These are phyloP conservation scores for Rotaria socialis DNA, from an alignment of 2,888 invertebrate species.

Conservation along the genomic window DNA sequence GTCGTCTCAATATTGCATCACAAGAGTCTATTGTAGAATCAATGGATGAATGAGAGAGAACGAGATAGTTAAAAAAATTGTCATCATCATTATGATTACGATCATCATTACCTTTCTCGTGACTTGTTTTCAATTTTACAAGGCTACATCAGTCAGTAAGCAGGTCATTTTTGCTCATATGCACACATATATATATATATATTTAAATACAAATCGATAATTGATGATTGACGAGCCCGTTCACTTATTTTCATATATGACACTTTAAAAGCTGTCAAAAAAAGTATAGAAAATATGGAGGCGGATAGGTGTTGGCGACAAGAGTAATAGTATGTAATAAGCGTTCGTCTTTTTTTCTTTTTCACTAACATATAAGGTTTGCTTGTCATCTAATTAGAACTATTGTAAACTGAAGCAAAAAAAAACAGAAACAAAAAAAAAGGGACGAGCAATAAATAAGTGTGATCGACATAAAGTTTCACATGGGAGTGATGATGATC, in stretches of 20 bases:
- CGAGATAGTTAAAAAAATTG: not conserved
- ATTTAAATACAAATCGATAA: not conserved
- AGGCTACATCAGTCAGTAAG: constrained; percentile 5
- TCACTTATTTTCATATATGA: not conserved
- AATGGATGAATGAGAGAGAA: not conserved
- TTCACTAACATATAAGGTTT: not conserved
- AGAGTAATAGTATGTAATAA: constrained; percentile 23
- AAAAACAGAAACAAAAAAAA: not conserved
- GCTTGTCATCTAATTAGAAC: not conserved
- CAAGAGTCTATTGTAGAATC: not conserved
- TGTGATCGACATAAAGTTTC: not conserved
- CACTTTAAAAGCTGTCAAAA: constrained; percentile 1
- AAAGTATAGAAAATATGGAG: not conserved
- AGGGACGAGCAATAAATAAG: not conserved
- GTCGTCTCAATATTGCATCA: constrained; percentile 11
- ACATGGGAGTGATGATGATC: constrained; percentile 11
- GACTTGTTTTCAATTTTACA: not conserved
- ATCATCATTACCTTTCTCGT: not conserved
- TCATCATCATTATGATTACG: not conserved
- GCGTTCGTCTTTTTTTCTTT: not conserved
- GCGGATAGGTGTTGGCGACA: constrained; percentile 1
- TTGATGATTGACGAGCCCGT: not conserved
- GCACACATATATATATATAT: not conserved
- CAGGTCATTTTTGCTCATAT: constrained; percentile 13
- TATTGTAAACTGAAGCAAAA: not conserved